Evolutionary conservation across 2,113 vertebrate species (phyloP).

Genomic region (Halichoerus grypus): DNA sequence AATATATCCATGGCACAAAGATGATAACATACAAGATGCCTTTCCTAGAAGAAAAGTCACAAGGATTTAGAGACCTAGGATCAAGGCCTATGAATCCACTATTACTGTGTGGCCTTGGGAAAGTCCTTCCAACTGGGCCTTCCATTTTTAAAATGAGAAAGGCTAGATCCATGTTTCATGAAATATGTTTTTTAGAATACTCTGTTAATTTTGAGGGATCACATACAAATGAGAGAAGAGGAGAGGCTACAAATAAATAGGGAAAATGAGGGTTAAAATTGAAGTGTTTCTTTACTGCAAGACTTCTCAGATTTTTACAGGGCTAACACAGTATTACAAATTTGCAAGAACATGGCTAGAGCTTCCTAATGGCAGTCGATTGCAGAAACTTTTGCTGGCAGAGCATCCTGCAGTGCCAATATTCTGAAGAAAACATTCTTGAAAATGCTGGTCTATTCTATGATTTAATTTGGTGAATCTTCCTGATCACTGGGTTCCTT

Average conservation of each 20-base stretch:
- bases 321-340: background rate
- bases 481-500: background rate
- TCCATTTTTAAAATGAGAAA: conserved; percentile 14
- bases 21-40: background rate
- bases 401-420: background rate
- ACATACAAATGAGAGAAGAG: background rate
- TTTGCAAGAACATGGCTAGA: background rate
- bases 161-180: background rate
- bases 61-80: background rate
- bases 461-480: background rate
- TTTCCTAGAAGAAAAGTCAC: background rate
- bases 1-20: background rate
- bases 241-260: conserved; percentile 5
- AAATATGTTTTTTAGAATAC: conserved; percentile 20
- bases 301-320: background rate
- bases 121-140: background rate
- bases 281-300: background rate
- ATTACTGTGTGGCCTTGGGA: background rate
- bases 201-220: background rate
- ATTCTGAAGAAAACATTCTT: background rate
- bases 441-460: background rate
- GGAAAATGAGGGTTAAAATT: background rate
- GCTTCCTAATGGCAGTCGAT: background rate
- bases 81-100: background rate
- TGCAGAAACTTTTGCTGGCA: background rate